These are phyloP conservation scores for Lithodes maja DNA, from an alignment of 2,888 invertebrate species.

Conservation along the genomic window DNA sequence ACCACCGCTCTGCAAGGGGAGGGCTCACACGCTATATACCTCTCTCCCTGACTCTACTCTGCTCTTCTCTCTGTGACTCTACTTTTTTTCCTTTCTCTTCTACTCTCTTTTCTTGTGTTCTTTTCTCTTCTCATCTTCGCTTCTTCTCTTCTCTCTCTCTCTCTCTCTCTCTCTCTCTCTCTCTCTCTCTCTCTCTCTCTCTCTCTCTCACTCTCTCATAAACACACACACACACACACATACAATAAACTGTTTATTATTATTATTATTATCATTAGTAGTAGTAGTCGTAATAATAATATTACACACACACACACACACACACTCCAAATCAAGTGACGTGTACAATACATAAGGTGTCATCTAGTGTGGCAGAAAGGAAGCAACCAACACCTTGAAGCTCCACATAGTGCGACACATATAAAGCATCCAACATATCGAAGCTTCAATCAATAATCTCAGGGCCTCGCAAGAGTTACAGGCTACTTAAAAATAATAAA, in stretches of 20 bases:
- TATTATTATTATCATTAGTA: too few relatives aligned
- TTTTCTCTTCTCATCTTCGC: background rate
- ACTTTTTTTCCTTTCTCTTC: background rate
- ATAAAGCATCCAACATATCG: too few relatives aligned
- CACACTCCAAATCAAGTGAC: background rate
- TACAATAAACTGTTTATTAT: background rate
- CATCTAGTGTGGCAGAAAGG: too few relatives aligned
- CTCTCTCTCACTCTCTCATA: background rate
- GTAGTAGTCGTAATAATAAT: background rate
- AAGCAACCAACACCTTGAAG: too few relatives aligned
- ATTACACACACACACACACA: background rate
- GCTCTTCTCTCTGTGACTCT: too few relatives aligned
- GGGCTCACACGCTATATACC: background rate
- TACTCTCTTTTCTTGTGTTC: background rate
- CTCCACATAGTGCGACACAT: too few relatives aligned
- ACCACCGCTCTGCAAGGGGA: background rate
- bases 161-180: background rate
- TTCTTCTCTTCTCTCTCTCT: background rate
- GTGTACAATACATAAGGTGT: background rate
- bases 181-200: background rate
- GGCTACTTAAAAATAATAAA: background rate
- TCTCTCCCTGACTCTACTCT: background rate
- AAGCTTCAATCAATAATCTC: too few relatives aligned
- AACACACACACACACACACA: conserved; percentile 26
- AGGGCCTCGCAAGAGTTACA: too few relatives aligned